These are phyloP conservation scores for Andrena bicolor DNA, from an alignment of 2,888 invertebrate genomes.

Conservation along the genomic window DNA sequence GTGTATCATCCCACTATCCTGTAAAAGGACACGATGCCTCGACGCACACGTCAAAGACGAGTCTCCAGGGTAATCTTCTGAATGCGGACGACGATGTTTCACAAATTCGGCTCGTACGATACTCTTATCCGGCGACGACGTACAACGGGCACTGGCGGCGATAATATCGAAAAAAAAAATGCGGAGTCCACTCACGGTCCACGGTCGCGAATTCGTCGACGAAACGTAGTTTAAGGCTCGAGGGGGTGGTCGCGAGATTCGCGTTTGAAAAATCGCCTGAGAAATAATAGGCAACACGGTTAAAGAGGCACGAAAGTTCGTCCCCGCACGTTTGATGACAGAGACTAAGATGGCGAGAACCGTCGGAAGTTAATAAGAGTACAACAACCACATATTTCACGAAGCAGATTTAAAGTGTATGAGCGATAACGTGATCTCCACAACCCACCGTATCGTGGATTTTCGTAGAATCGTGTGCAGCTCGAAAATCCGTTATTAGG, in stretches of 20 bases:
- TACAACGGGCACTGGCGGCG: conserved; percentile 25
- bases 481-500: conserved; percentile 37
- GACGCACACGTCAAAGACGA: conserved; percentile 9
- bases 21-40: conserved; percentile 27
- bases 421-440: conserved; percentile 29
- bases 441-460: conserved; percentile 1
- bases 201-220: conserved; percentile 1
- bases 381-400: conserved; percentile 69
- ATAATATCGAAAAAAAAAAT: conserved; percentile 26
- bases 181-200: conserved; percentile 39
- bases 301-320: conserved; percentile 52
- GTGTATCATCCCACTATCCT: conserved; percentile 75
- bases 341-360: conserved; percentile 80
- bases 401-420: conserved; percentile 26
- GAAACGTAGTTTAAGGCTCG: neutral
- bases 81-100: neutral
- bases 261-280: conserved; percentile 9
- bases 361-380: conserved; percentile 38
- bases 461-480: conserved; percentile 19
- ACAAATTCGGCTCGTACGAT: conserved; percentile 7
- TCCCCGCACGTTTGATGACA: conserved; percentile 74
- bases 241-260: neutral
- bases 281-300: neutral
- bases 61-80: conserved; percentile 10
- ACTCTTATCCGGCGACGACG: conserved; percentile 30